Evolutionary conservation across 2,113 vertebrate genomes (phyloP).

Genomic region (Hyperopisus bebe): DNA sequence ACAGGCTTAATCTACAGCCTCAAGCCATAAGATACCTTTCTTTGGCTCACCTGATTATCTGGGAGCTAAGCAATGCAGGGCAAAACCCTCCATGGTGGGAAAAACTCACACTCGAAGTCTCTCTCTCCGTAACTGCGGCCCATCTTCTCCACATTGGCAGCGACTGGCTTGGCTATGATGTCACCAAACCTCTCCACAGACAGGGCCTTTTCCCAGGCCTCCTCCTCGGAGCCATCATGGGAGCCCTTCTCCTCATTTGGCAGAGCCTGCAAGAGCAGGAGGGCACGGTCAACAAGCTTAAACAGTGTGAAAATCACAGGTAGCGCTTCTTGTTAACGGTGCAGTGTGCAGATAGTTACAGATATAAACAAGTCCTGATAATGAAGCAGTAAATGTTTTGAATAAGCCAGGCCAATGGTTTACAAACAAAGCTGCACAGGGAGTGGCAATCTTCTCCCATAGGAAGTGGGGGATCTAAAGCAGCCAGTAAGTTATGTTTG

Average conservation of each 20-base stretch:
- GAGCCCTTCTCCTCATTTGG: constrained; percentile 63
- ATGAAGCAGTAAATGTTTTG: neutral
- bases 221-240: constrained; percentile 61
- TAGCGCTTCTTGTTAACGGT: neutral
- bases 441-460: neutral
- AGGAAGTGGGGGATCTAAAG: neutral
- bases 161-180: constrained; percentile 79
- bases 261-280: constrained; percentile 51
- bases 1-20: neutral
- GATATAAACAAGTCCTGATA: neutral
- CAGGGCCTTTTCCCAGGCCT: constrained; percentile 85
- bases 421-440: neutral
- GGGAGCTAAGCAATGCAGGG: neutral
- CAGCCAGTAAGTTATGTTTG: neutral
- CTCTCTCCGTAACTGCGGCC: constrained; percentile 89
- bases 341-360: neutral
- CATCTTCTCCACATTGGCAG: constrained; percentile 72
- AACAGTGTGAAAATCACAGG: neutral
- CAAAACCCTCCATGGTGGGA: neutral
- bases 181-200: constrained; percentile 85
- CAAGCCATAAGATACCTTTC: neutral
- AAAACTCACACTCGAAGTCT: constrained; percentile 88
- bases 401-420: neutral
- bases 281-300: neutral
- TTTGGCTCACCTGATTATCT: neutral